Base-by-base conservation (phyloP, 1,140 invertebrate species). In the Apis dorsata region DNA sequence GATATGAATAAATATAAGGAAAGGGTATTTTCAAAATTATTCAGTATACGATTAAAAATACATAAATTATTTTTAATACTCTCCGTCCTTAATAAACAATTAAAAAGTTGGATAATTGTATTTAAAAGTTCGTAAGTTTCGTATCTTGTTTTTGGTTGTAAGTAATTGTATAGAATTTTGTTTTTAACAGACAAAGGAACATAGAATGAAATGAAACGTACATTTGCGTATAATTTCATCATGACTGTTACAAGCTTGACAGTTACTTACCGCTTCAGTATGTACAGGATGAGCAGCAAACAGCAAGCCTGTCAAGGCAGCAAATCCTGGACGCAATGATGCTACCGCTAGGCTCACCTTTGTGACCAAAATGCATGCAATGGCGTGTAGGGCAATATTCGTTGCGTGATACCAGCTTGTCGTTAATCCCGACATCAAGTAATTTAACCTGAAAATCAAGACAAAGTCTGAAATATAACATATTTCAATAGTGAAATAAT, bases 281-380 rank as follows among this genome's bases (percentile, higher is more conserved):
- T 99, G 98, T 82, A 99, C 95, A 28, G 98, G 98, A 94, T 99
- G 98, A 17, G 97, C 95, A 51, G 98, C 97, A 93, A 98, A 99
- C 80, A 98, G 93, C 63, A 96, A 92, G 24, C 96, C 96, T 2
- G 96, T 96, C 28, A 96, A 93, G 7, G 95, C 95, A 8, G 96
- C 96, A 82, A 96, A 96, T 59, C 95, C 95, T 19, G 95, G 95
- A 86, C 95, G 95, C 83, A 97, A 94, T 10, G 95, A 94, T 63
- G 96, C 96, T 12, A 97, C 95, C 7, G 93, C 92, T 49, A 95
- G 94, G 84, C 96, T 96, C 49, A 97, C 95, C 81, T 95, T 94
- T 13, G 96, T 96, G 86, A 97, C 96, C 59, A 98, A 95, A 86
- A 96, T 92, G 90, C 95, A 96, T 74, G 96, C 96, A 19, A 95